phyloP scores from a whole-genome alignment of 2,888 invertebrate genomes.

The Crematogaster levior region DNA sequence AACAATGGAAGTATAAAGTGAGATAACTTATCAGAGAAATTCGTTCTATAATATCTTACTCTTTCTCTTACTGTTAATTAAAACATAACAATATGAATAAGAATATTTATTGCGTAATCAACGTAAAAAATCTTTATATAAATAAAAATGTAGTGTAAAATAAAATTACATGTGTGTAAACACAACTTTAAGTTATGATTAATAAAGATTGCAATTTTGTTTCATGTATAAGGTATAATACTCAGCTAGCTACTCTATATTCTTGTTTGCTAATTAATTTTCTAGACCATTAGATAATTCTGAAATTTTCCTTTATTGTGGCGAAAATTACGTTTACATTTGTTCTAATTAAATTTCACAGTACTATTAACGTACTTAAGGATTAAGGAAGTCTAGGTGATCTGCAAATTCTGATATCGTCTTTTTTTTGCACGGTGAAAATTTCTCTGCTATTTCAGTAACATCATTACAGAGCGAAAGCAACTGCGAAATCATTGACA shows the following conservation, averaged over 20 bases:
- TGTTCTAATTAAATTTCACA: constrained; percentile 4
- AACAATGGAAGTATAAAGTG: neutral
- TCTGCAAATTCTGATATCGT: neutral
- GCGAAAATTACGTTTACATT: neutral
- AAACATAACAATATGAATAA: neutral
- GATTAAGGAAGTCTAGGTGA: neutral
- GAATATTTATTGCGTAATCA: constrained; percentile 27
- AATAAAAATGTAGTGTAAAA: too few relatives aligned
- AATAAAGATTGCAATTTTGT: too few relatives aligned
- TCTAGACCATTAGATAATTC: neutral
- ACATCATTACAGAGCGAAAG: constrained; percentile 51
- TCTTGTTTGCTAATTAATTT: constrained; percentile 8
- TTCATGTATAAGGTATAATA: too few relatives aligned
- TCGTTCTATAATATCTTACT: neutral
- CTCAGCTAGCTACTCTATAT: too few relatives aligned
- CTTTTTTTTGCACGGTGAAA: constrained; percentile 17
- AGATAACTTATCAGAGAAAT: constrained; percentile 7
- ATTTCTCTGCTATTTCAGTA: constrained; percentile 57
- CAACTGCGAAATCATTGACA: constrained; percentile 58
- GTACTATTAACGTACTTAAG: neutral
- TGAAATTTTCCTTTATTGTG: neutral
- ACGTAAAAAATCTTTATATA: too few relatives aligned
- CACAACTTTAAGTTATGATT: too few relatives aligned
- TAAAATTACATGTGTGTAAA: too few relatives aligned
- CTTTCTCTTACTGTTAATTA: constrained; percentile 12